These are phyloP conservation scores for Hepsetus odoe DNA, from an alignment of 2,113 vertebrate genomes.

Conservation along the genomic window DNA sequence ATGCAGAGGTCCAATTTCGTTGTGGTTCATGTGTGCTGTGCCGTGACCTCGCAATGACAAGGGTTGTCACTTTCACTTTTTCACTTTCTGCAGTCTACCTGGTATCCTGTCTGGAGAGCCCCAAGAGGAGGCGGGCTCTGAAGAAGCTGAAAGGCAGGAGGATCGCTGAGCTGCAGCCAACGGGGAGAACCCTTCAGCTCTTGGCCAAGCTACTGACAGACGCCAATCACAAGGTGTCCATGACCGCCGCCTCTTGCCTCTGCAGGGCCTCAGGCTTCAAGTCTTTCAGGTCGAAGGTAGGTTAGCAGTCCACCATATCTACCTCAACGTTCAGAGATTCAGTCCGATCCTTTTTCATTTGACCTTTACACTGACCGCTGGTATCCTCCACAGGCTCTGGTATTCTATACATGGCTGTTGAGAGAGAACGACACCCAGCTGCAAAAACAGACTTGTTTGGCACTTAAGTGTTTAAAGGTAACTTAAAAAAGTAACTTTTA, in stretches of 20 bases:
- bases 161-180: constrained; percentile 83
- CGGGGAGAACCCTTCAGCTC: constrained; percentile 77
- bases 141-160: constrained; percentile 80
- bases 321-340: not conserved
- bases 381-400: constrained; percentile 77
- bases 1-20: too few species aligned
- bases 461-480: constrained; percentile 87
- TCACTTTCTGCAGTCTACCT: constrained; percentile 81
- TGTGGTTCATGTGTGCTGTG: too few species aligned
- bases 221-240: constrained; percentile 79
- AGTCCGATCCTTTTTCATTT: not conserved
- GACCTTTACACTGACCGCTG: constrained; percentile 70
- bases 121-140: constrained; percentile 76
- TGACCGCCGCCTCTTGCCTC: constrained; percentile 77
- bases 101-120: constrained; percentile 76
- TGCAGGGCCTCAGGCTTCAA: constrained; percentile 67
- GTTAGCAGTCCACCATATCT: not conserved
- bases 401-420: constrained; percentile 83
- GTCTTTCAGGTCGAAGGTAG: constrained; percentile 83
- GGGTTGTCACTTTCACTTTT: too few species aligned
- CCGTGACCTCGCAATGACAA: too few species aligned
- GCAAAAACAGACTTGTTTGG: constrained; percentile 84
- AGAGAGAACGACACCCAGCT: constrained; percentile 64
- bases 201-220: constrained; percentile 85
- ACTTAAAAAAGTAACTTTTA: too few species aligned